Base-by-base conservation (phyloP, 2,797 vertebrate genomes). In the Trachops cirrhosus region DNA sequence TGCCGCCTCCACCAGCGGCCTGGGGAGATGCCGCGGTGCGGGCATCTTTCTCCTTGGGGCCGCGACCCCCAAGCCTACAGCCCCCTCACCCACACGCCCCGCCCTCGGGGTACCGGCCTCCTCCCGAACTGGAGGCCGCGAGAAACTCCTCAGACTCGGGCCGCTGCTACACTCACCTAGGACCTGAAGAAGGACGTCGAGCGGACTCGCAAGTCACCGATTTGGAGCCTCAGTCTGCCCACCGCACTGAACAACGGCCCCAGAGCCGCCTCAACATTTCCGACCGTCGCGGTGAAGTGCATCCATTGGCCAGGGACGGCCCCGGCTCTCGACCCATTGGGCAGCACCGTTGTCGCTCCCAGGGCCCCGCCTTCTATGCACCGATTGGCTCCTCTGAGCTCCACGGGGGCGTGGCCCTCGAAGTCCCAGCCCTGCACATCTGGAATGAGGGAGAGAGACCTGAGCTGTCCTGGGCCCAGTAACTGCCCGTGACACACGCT, bases 161-260 rank as follows among this genome's bases (percentile, higher is more conserved):
- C 37, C 39, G 29, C 73, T 73, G 48, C 77, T 2, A 14, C 34
- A 10, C 57, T 92, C 91, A 97, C 97, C 97, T 11, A 12, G 26
- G 41, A 62, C 9, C 3, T 57, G 9, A 59, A 3, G 19, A 32
- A 57, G 14, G 39, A 89, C 37, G 24, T 29, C 32, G 6, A 67
- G 6, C 2, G 0, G 12, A 74, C 1, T 3, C 6, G 8, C 71
- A 0, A 26, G 59, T 37, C 64, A 2, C 89, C 8, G 48, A 34
- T 50, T 7, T 48, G 0, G 2, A 80, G 1, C 29, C 75, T 19
- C 75, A 4, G 2, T 32, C 86, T 34, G 39, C 44, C 91, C 70
- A 64, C 86, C 2, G 1, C 50, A 41, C 86, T 3, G 91, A 93
- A 96, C 96, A 96, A 96, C 97, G 50, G 96, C 94, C 95, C 59